A percentile compares a stretch with the other conserved stretches of the same genome.
These are phyloP conservation scores for Drosophila barbarae DNA, from an alignment of 2,888 invertebrate species.

Conservation along the genomic window DNA sequence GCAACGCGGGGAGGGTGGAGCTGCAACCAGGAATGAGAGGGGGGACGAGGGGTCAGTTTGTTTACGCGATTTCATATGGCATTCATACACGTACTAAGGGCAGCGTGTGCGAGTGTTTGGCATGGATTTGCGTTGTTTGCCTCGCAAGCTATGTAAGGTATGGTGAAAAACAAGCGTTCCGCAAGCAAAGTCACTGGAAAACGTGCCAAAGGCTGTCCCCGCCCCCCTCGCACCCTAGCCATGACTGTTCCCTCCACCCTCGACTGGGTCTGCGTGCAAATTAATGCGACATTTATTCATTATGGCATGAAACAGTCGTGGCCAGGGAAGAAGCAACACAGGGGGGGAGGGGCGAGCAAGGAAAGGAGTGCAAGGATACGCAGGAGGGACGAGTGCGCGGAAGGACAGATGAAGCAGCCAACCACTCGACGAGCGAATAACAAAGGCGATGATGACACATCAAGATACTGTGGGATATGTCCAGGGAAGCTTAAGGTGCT, in stretches of 20 bases:
- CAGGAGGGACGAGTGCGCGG: slow-evolving; percentile 1
- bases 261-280: slow-evolving; percentile 59
- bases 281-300: slow-evolving; percentile 69
- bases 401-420: slow-evolving; percentile 27
- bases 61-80: slow-evolving; percentile 50
- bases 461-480: slow-evolving; percentile 21
- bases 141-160: slow-evolving; percentile 28
- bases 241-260: not conserved
- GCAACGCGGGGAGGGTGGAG: slow-evolving; percentile 3
- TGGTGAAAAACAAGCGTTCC: slow-evolving; percentile 37
- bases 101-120: slow-evolving; percentile 15
- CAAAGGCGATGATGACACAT: slow-evolving; percentile 40
- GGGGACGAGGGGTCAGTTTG: slow-evolving; percentile 37
- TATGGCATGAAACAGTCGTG: slow-evolving; percentile 52
- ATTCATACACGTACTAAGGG: slow-evolving; percentile 40
- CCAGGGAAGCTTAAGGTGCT: not conserved
- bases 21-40: no score
- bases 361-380: slow-evolving; percentile 13
- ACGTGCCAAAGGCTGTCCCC: slow-evolving; percentile 32
- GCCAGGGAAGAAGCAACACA: not conserved
- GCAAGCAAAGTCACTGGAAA: slow-evolving; percentile 34
- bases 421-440: slow-evolving; percentile 49
- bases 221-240: slow-evolving; percentile 9
- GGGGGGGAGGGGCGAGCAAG: not conserved
- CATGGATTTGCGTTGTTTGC: slow-evolving; percentile 51